Evolutionary conservation across 2,113 vertebrate species (phyloP), one percentile per base, ranked within the genome.

Genomic region (Genyomyrus donnyi): DNA sequence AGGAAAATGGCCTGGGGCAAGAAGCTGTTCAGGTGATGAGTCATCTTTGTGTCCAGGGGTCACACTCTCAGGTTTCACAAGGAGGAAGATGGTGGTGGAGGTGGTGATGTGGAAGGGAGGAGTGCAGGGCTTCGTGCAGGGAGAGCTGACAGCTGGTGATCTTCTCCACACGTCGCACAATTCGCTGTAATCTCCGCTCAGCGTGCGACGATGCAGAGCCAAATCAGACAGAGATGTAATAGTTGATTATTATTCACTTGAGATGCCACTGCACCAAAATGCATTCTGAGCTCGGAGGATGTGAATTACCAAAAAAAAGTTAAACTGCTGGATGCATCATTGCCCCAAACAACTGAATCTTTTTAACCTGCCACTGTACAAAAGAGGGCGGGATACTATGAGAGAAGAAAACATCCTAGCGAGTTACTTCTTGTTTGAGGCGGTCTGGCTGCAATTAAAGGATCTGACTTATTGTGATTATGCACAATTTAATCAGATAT

Each of bases 341-440:
- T 15, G 70, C 70, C 35, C 62, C 62, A 70, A 13, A 70, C n/a
- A 70, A 70, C n/a, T 31, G 3, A 11, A 13, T 70, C 31, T 70
- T 70, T 31, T 70, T 31, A 70, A 42, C 35, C 11, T 5, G 2
- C 24, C 8, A 31, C 49, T 5, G 13, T 49, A 13, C 3, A 27
- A 17, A 17, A 53, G 27, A 13, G n/a, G 8, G 24, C 0, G 83
- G 83, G n/a, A 27, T 13, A 56, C 27, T 87, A 4, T 7, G 31
- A 2, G 45, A 6, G n/a, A 56, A 9, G 48, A 87, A 87, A 87
- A 87, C 13, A 0, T 24, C 24, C 5, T 10, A 17, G 31, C 85
- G 8, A 87, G 85, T 87, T 17, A 39, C 50, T 87, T 87, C 85
- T 87, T 87, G 85, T 87, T 87, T 17, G 13, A 87, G 27, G n/a